phyloP scores from a whole-genome alignment of 2,888 invertebrate genomes.

The Deladenus siricidicola region DNA sequence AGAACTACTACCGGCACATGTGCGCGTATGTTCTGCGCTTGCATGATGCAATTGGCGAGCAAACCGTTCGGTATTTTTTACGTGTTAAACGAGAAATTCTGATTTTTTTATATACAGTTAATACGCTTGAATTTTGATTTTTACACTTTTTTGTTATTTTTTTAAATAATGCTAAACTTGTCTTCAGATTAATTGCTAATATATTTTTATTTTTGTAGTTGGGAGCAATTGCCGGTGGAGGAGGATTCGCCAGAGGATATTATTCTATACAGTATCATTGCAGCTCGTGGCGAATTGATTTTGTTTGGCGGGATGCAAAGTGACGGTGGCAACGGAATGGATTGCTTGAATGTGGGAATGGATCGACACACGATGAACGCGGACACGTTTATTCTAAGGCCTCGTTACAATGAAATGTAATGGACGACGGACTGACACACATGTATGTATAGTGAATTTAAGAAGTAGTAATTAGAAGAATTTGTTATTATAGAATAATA shows the following conservation, averaged over 20 bases:
- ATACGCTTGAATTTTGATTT: neutral
- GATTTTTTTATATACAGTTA: too few relatives aligned
- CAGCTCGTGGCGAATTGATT: slow-evolving; percentile 81
- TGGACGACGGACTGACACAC: neutral
- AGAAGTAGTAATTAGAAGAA: neutral
- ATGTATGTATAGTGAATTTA: neutral
- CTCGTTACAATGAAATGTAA: slow-evolving; percentile 21
- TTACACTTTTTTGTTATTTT: neutral
- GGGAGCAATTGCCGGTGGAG: slow-evolving; percentile 51
- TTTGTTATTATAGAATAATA: neutral
- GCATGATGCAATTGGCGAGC: slow-evolving; percentile 6
- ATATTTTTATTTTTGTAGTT: too few relatives aligned
- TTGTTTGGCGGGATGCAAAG: slow-evolving; percentile 84
- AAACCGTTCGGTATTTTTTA: slow-evolving; percentile 12
- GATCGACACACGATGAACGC: slow-evolving; percentile 27
- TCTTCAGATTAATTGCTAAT: slow-evolving; percentile 6
- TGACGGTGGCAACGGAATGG: slow-evolving; percentile 45
- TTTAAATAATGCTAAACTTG: neutral
- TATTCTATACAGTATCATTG: slow-evolving; percentile 77
- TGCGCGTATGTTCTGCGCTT: slow-evolving; percentile 19
- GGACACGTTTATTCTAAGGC: slow-evolving; percentile 29
- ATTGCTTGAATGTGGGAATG: slow-evolving; percentile 30
- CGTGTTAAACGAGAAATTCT: neutral
- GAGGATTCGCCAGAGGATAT: slow-evolving; percentile 70
- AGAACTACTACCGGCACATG: slow-evolving; percentile 13